phyloP scores from a whole-genome alignment of 2,113 vertebrate species.

The Gallinago jamesoni region DNA sequence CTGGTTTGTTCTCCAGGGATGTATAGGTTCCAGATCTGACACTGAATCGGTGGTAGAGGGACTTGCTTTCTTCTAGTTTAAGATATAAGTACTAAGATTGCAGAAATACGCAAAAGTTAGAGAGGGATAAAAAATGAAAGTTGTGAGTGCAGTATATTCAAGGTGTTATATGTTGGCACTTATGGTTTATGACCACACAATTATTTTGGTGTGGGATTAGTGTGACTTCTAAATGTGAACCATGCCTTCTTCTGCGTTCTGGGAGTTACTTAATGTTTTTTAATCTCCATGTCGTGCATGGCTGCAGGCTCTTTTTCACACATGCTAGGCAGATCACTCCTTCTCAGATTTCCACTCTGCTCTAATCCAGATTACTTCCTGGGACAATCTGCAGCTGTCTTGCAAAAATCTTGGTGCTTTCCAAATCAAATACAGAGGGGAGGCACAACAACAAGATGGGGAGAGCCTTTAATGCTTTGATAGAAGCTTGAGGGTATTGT shows the following conservation, averaged over 20 bases:
- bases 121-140: background rate
- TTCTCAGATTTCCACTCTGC: background rate
- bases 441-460: background rate
- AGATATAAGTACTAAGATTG: background rate
- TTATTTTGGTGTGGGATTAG: background rate
- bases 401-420: background rate
- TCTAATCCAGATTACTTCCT: background rate
- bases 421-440: background rate
- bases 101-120: background rate
- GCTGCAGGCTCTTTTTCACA: background rate
- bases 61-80: background rate
- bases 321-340: background rate
- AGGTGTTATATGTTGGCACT: background rate
- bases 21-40: background rate
- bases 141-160: background rate
- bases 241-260: background rate
- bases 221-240: background rate
- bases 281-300: background rate
- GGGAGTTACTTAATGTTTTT: background rate
- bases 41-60: background rate
- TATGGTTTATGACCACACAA: background rate
- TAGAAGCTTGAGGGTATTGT: background rate
- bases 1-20: background rate
- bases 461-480: background rate
- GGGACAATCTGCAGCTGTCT: background rate